phyloP scores from a whole-genome alignment of 2,888 invertebrate genomes.

The Flabesymbios commensalis region DNA sequence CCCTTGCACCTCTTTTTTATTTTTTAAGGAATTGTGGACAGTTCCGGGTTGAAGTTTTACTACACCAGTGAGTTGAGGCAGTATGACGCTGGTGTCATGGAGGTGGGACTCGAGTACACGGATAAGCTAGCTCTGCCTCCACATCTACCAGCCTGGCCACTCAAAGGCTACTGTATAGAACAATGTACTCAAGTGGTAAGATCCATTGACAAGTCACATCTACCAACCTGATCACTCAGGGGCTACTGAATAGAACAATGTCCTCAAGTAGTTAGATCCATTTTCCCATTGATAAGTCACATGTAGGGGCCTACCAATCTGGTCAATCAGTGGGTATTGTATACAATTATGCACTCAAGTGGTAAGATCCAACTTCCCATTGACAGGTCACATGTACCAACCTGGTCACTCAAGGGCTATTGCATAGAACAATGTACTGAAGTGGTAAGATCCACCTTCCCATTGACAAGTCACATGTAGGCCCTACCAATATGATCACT shows the following conservation, averaged over 20 bases:
- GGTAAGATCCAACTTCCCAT: too few species aligned
- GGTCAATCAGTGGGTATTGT: conserved; percentile 86
- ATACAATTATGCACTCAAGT: conserved; percentile 89
- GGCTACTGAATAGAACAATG: too few species aligned
- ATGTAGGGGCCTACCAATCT: conserved; percentile 73
- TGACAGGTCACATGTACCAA: conserved; percentile 71
- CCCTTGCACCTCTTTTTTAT: too few species aligned
- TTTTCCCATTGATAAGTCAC: too few species aligned
- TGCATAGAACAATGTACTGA: conserved; percentile 93
- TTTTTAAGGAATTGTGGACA: conserved; percentile 86
- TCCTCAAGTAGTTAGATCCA: too few species aligned
- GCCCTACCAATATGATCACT: too few species aligned
- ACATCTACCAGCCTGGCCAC: conserved; percentile 73
- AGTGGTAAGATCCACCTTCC: conserved; percentile 72
- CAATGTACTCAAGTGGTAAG: conserved; percentile 89
- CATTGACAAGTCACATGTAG: too few species aligned
- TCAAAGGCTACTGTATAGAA: conserved; percentile 88
- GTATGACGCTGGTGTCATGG: conserved; percentile 94
- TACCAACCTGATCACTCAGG: too few species aligned
- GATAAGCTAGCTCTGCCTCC: conserved; percentile 99
- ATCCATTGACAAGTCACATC: too few species aligned
- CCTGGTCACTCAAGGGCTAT: conserved; percentile 83
- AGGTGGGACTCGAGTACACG: conserved; percentile 93
- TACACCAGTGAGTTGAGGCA: conserved; percentile 76
- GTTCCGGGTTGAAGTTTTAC: conserved; percentile 84